Conservation (phyloP, 2,113 vertebrate genomes). For the Platycercus adscitus region DNA sequence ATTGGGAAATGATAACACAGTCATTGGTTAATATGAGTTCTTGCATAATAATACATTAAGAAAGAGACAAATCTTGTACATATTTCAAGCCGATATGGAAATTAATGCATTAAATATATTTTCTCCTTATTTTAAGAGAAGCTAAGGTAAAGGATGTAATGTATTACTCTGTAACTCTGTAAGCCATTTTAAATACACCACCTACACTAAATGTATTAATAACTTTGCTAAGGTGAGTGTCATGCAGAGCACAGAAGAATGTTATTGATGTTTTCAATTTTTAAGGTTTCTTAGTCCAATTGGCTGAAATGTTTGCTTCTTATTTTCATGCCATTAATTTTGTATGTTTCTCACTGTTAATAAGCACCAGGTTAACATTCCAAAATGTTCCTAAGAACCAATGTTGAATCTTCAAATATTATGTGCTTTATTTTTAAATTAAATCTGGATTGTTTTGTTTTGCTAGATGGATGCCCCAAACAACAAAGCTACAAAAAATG, state of each 20-base stretch:
- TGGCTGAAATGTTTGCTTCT: background rate
- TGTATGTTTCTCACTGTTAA: background rate
- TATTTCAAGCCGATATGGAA: slow-evolving; percentile 9
- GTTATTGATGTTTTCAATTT: slow-evolving; percentile 11
- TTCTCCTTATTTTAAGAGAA: slow-evolving; percentile 13
- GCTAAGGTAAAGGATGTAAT: background rate
- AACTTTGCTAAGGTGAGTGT: slow-evolving; percentile 28
- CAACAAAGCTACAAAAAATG: background rate
- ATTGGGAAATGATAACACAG: background rate
- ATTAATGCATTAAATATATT: slow-evolving; percentile 14
- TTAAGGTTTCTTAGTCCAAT: background rate
- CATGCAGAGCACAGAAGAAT: slow-evolving; percentile 5
- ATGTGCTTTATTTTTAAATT: background rate
- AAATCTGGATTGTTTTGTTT: background rate
- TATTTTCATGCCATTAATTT: background rate
- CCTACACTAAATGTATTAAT: slow-evolving; percentile 41
- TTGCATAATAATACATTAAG: background rate
- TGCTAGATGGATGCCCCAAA: background rate
- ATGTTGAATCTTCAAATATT: background rate
- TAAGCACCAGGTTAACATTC: background rate
- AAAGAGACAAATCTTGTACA: background rate
- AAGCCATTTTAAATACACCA: slow-evolving; percentile 27
- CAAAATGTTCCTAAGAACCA: background rate
- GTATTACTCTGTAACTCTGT: background rate
- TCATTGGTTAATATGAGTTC: background rate